Conservation (phyloP, 1,140 invertebrate species). For the Drosophila miranda region DNA sequence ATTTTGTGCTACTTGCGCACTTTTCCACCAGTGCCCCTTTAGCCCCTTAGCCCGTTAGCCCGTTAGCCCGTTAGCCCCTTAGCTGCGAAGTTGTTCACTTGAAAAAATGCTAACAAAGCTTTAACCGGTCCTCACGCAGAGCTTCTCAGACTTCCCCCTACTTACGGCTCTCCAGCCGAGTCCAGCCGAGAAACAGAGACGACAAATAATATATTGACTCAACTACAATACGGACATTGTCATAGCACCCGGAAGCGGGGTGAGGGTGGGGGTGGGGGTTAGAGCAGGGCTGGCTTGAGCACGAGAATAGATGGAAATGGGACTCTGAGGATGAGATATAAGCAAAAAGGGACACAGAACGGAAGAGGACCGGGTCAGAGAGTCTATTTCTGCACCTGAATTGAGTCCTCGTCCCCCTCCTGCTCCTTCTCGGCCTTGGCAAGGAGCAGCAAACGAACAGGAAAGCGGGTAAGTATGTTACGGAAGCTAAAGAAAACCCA, state of each 20-base stretch:
- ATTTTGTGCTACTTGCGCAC: conserved; percentile 77
- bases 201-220: conserved; percentile 79
- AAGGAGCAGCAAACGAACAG: conserved; percentile 25
- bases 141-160: conserved; percentile 5
- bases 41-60: too few relatives aligned
- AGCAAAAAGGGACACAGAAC: conserved; percentile 23
- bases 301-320: conserved; percentile 2
- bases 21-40: conserved; percentile 23
- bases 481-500: conserved; percentile 7
- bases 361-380: conserved; percentile 72
- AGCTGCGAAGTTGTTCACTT: conserved; percentile 46
- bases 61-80: background rate
- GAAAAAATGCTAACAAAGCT: conserved; percentile 76
- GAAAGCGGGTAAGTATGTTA: conserved; percentile 3
- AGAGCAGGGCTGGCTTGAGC: background rate
- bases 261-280: background rate
- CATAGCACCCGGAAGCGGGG: conserved; percentile 64
- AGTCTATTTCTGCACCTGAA: conserved; percentile 76
- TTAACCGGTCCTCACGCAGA: conserved; percentile 66
- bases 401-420: conserved; percentile 29
- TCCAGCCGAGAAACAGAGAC: conserved; percentile 37
- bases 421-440: background rate
- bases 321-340: conserved; percentile 19
- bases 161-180: background rate
- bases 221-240: conserved; percentile 78